These are phyloP conservation scores for Eptesicus fuscus DNA, from an alignment of 2,113 vertebrate genomes.

Conservation along the genomic window DNA sequence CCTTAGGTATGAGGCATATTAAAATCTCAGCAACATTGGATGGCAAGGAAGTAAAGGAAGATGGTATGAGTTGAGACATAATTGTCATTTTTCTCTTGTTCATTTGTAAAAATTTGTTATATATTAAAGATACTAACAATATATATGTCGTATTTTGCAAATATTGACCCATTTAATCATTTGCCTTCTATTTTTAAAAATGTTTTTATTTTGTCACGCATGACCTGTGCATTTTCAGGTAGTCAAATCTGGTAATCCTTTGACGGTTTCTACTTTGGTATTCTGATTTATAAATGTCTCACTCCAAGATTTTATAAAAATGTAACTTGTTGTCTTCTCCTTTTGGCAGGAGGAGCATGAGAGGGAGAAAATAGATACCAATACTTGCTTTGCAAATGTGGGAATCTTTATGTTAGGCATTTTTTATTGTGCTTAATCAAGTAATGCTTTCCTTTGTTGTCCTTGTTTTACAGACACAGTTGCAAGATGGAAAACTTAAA, in stretches of 20 bases:
- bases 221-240: neutral
- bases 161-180: neutral
- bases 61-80: neutral
- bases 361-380: slow-evolving; percentile 12
- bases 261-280: neutral
- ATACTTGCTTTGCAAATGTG: slow-evolving; percentile 11
- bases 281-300: slow-evolving; percentile 11
- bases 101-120: neutral
- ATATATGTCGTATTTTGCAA: neutral
- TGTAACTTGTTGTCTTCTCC: neutral
- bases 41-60: neutral
- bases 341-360: neutral
- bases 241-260: neutral
- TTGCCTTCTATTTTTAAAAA: neutral
- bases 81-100: neutral
- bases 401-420: slow-evolving; percentile 20
- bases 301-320: slow-evolving; percentile 2
- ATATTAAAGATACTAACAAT: neutral
- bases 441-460: slow-evolving; percentile 45
- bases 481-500: slow-evolving; percentile 21
- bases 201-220: neutral
- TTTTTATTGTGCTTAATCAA: slow-evolving; percentile 60
- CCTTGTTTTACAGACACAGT: slow-evolving; percentile 38
- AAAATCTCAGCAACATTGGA: neutral
- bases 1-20: neutral